Base-by-base conservation (phyloP, 2,797 vertebrate genomes). In the Danionella dracula region DNA sequence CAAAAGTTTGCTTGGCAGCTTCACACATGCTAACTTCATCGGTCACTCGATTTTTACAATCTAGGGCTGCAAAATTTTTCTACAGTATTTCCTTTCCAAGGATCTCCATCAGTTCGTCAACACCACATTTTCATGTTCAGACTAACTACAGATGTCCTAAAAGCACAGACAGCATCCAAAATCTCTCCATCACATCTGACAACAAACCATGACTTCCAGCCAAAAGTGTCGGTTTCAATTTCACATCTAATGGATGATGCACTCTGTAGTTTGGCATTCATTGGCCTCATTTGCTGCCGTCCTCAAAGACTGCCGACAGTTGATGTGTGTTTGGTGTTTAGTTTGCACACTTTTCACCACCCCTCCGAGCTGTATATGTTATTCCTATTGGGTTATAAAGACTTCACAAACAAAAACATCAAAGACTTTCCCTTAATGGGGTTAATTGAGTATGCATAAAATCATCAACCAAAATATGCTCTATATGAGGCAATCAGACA, bases 341-440 rank as follows among this genome's bases (percentile, higher is more conserved):
- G 15, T 37, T 27, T 44, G 13, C n/a, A 4, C 2, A 1, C 27
- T 54, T 4, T 44, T 46, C 40, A 13, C 50, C 62, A n/a, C 50
- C 41, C 63, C 35, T 42, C 19, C 4, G 41, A 15, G 20, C 32
- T 17, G 2, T 45, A 5, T 42, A 6, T 42, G n/a, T 8, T 34
- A 11, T 66, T 19, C 49, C 38, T 16, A n/a, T 32, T 66, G 31
- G 41, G 45, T 31, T 7, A 1, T 46, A 55, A 31, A 46, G 11
- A 38, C 20, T 55, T 35, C 15, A 38, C 29, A 46, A 66, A 48
- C 51, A 66, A 64, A 59, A 48, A 64, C 12, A 45, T 64, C 51
- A 71, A 71, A 64, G 31, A 5, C 48, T 1, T 21, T 64, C 27
- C 51, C 53, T 57, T 53, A 68, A 68, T 20, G 40, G 71, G 65